Percentiles rank a stretch among this genome's conserved stretches.
Evolutionary conservation across 2,797 vertebrate genomes (phyloP).

Genomic region (Arrhamphus sclerolepis): DNA sequence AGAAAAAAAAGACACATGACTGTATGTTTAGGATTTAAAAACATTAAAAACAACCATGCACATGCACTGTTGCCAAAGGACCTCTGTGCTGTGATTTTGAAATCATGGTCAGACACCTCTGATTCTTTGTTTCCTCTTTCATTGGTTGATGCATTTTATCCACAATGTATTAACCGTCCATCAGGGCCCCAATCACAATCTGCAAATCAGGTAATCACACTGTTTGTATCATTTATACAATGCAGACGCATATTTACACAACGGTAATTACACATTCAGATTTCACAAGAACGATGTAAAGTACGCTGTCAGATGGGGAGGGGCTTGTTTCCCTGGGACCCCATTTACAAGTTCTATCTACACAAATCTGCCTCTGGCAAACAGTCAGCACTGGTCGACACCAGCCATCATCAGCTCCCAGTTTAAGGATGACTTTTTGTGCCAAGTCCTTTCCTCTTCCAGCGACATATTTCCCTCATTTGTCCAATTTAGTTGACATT

Average conservation of each 20-base stretch:
- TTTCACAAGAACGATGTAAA: slow-evolving; percentile 56
- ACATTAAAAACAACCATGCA: neutral
- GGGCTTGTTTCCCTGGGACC: neutral
- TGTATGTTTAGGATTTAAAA: no score
- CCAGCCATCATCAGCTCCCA: slow-evolving; percentile 32
- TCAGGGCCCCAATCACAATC: slow-evolving; percentile 41
- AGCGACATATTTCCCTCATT: slow-evolving; percentile 51
- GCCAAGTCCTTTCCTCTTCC: slow-evolving; percentile 44
- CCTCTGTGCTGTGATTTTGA: slow-evolving; percentile 30
- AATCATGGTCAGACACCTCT: slow-evolving; percentile 37
- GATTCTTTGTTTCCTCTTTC: neutral
- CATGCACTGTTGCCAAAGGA: slow-evolving; percentile 56
- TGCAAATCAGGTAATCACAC: slow-evolving; percentile 42
- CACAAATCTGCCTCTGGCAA: slow-evolving; percentile 35
- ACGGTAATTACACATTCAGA: slow-evolving; percentile 60
- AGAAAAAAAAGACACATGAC: no score
- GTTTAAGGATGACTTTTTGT: slow-evolving; percentile 34
- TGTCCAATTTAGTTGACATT: slow-evolving; percentile 82
- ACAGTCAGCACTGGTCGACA: slow-evolving; percentile 26
- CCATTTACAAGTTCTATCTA: slow-evolving; percentile 14
- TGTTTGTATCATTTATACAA: slow-evolving; percentile 42
- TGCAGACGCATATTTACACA: slow-evolving; percentile 66
- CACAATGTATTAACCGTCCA: slow-evolving; percentile 26
- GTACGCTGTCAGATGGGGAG: neutral
- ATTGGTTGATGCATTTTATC: slow-evolving; percentile 10